Conservation (phyloP, 2,797 vertebrate species). For the Semotilus atromaculatus region DNA sequence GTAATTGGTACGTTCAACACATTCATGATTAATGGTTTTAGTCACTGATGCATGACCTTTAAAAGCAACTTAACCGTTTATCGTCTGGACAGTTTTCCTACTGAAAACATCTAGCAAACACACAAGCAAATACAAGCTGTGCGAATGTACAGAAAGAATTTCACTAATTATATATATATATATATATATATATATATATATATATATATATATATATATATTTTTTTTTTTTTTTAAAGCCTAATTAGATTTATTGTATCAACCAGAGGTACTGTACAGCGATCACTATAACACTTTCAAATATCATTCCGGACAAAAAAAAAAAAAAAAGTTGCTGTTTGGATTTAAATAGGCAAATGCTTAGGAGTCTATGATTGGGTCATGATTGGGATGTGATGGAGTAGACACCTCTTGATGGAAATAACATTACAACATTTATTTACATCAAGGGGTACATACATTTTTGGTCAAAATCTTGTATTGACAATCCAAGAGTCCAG, state of each 20-base stretch:
- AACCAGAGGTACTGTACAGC: neutral
- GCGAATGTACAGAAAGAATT: neutral
- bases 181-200: too few species aligned
- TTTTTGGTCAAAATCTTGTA: too few species aligned
- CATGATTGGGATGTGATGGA: too few species aligned
- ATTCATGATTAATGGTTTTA: neutral
- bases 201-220: too few species aligned
- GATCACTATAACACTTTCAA: neutral
- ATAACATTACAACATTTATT: too few species aligned
- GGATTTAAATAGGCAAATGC: too few species aligned
- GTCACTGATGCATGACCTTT: slow-evolving; percentile 20
- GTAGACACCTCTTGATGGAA: too few species aligned
- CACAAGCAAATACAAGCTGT: neutral
- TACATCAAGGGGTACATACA: too few species aligned
- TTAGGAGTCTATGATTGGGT: too few species aligned
- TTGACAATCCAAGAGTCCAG: too few species aligned
- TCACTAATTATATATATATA: too few species aligned
- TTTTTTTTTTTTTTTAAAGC: neutral
- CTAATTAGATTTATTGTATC: neutral
- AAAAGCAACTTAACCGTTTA: slow-evolving; percentile 22
- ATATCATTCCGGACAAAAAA: neutral
- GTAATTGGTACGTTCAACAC: neutral
- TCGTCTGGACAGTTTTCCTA: neutral
- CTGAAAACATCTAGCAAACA: slow-evolving; percentile 7
- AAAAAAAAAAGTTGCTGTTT: too few species aligned